Evolutionary conservation across 2,113 vertebrate species (phyloP).

Genomic region (Phocoena sinus): DNA sequence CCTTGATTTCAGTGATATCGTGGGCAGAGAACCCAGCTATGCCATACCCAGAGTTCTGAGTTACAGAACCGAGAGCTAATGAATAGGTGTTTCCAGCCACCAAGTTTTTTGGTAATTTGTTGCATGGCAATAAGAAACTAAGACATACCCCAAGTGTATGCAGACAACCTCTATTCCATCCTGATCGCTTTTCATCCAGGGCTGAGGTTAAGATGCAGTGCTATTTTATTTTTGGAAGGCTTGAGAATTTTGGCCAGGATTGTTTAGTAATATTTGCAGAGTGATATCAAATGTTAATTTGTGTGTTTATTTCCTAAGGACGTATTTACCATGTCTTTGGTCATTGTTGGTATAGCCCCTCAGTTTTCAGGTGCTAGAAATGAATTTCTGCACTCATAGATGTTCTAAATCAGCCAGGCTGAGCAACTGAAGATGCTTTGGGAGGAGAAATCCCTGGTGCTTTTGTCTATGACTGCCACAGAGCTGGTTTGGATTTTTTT

Average conservation of each 20-base stretch:
- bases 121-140: neutral
- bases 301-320: neutral
- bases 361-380: neutral
- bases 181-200: neutral
- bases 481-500: neutral
- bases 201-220: neutral
- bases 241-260: neutral
- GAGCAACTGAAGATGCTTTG: neutral
- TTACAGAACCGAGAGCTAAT: neutral
- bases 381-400: neutral
- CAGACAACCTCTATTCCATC: neutral
- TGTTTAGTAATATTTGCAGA: neutral
- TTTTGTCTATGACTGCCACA: neutral
- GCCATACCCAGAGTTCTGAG: neutral
- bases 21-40: neutral
- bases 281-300: neutral
- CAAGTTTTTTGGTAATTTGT: neutral
- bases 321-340: neutral
- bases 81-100: neutral
- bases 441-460: neutral
- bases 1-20: neutral
- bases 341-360: neutral
- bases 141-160: neutral
- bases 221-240: neutral
- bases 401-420: neutral